Base-by-base conservation (phyloP, 2,888 invertebrate species). In the Heliconius hortense region DNA sequence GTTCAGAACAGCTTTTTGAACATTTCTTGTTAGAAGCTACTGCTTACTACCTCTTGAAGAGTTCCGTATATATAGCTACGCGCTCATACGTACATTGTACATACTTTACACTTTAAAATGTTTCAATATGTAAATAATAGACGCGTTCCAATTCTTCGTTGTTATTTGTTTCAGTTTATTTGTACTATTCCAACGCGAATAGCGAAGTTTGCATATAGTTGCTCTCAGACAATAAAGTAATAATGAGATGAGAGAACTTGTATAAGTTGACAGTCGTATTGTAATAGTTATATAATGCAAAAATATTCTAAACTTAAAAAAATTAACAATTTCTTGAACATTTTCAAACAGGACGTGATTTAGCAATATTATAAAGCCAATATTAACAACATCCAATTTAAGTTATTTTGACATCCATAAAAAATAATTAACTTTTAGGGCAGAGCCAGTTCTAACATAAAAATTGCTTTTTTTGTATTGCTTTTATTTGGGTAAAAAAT, bases 1-100 rank as follows among this genome's bases (percentile, higher is more conserved):
- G 82, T 82, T 82, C 79, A 74, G 79, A 82, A 80, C 78, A 80
- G 76, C 79, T 80, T 81, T 82, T 80, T 78, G 79, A 82, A 80
- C 80, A 79, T 78, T 80, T 79, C 80, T 81, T 82, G 81, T 80
- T 80, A 79, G 79, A 81, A 78, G 79, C 79, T 79, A 77, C 79
- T 74, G 81, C 75, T 80, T 77, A 79, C 78, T 77, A 73, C 75
- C 78, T 80, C 78, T 80, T 77, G 73, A 72, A 62, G 56, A 73
- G 72, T 66, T 69, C 73, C 28, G 39, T 63, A 31, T 77, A 77
- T 72, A 68, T 73, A 76, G 71, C 72, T 72, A 72, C 60, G 68
- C 72, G 75, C 77, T 77, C 74, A 15, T 78, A 77, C 56, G 18
- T 48, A 48, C 48, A 48, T 18, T 18, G 56, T 10, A n/a, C 76